Evolutionary conservation across 1,140 invertebrate genomes (phyloP).

Genomic region (Anagrus nilaparvatae): DNA sequence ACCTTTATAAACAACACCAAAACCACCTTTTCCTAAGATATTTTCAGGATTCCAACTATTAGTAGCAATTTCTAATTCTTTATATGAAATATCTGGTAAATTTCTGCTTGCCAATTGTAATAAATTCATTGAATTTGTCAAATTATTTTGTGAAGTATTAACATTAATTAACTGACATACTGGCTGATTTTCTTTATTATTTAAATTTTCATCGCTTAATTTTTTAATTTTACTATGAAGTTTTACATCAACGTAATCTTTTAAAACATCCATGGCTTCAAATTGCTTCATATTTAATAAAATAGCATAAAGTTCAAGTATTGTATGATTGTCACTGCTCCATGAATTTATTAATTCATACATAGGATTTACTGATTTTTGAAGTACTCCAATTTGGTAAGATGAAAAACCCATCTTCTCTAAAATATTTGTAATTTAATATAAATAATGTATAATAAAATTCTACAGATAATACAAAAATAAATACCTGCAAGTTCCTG

Average conservation of each 20-base stretch:
- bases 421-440: no score
- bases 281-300: not conserved
- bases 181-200: not conserved
- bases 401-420: no score
- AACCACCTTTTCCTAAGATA: conserved; percentile 73
- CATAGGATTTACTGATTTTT: not conserved
- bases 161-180: not conserved
- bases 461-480: no score
- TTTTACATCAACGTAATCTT: not conserved
- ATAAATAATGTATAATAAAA: no score
- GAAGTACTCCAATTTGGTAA: no score
- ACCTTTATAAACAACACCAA: conserved; percentile 76
- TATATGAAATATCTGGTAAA: not conserved
- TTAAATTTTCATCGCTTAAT: not conserved
- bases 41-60: conserved; percentile 56
- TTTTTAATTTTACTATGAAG: not conserved
- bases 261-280: not conserved
- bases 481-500: no score
- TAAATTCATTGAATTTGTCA: not conserved
- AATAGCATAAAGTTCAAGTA: not conserved
- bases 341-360: not conserved
- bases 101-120: no score
- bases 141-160: not conserved
- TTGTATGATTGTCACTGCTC: not conserved
- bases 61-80: conserved; percentile 62